These are phyloP conservation scores for Paedocypris micromegethes DNA, from an alignment of 2,797 vertebrate genomes.

Conservation along the genomic window DNA sequence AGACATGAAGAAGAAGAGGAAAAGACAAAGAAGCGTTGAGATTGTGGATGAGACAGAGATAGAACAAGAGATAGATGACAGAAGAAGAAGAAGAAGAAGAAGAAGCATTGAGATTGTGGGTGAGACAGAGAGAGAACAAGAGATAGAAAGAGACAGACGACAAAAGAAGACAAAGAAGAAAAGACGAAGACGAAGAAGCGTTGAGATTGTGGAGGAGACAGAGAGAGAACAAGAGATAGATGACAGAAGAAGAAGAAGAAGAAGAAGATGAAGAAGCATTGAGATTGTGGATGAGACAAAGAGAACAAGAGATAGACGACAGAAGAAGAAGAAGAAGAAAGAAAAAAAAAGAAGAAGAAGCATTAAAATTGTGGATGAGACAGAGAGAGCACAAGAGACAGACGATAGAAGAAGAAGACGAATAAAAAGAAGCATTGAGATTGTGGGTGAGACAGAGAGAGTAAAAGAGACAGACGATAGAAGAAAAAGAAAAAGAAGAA, in stretches of 20 bases:
- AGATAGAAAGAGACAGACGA: conserved; percentile 1
- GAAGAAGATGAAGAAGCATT: neutral
- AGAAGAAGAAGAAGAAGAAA: neutral
- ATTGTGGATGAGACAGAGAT: neutral
- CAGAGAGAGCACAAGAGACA: no score
- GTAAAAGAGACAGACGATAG: no score
- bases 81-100: neutral
- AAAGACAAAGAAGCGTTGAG: no score
- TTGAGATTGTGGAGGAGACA: neutral
- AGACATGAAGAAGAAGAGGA: no score
- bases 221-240: neutral
- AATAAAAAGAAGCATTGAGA: no score
- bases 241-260: neutral
- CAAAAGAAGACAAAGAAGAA: neutral
- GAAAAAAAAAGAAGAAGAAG: no score
- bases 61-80: neutral
- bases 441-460: no score
- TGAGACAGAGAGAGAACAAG: neutral
- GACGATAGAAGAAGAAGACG: no score
- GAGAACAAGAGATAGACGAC: neutral
- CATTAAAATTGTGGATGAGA: no score
- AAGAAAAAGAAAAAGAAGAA: no score
- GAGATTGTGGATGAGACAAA: no score
- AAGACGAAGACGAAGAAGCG: neutral
- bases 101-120: neutral